Evolutionary conservation across 2,888 invertebrate genomes (phyloP).

Genomic region (Ormyrus pomaceus): DNA sequence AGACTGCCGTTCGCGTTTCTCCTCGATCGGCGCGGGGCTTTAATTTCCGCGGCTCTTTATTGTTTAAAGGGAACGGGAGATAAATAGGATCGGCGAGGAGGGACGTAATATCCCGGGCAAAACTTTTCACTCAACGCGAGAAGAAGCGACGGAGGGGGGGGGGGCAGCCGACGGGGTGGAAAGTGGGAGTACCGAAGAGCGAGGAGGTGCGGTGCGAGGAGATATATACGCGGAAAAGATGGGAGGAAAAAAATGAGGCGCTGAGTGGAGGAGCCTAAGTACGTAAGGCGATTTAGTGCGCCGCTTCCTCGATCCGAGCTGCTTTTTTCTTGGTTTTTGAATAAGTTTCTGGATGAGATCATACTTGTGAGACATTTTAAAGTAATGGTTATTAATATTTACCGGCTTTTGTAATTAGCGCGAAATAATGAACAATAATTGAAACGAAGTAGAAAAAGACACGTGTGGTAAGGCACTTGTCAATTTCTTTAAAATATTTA

Average conservation of each 20-base stretch:
- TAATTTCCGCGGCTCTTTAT: constrained; percentile 20
- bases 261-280: constrained; percentile 10
- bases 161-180: constrained; percentile 28
- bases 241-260: constrained; percentile 26
- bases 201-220: not conserved
- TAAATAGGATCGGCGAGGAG: constrained; percentile 35
- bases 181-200: constrained; percentile 29
- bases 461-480: too few relatives aligned
- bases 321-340: constrained; percentile 16
- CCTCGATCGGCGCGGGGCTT: too few relatives aligned
- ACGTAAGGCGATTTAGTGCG: constrained; percentile 29
- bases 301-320: not conserved
- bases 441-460: too few relatives aligned
- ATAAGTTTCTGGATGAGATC: too few relatives aligned
- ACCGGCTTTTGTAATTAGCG: too few relatives aligned
- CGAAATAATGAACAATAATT: too few relatives aligned
- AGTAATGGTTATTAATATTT: too few relatives aligned
- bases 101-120: constrained; percentile 73
- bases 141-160: not conserved
- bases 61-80: constrained; percentile 20
- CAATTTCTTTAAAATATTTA: too few relatives aligned
- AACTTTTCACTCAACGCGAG: constrained; percentile 70
- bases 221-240: constrained; percentile 9
- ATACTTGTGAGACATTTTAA: too few relatives aligned
- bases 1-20: constrained; percentile 19